A percentile compares a stretch with the other conserved stretches of the same genome.
Evolutionary conservation across 2,888 invertebrate species (phyloP).

Genomic region (Terebella lapidaria): DNA sequence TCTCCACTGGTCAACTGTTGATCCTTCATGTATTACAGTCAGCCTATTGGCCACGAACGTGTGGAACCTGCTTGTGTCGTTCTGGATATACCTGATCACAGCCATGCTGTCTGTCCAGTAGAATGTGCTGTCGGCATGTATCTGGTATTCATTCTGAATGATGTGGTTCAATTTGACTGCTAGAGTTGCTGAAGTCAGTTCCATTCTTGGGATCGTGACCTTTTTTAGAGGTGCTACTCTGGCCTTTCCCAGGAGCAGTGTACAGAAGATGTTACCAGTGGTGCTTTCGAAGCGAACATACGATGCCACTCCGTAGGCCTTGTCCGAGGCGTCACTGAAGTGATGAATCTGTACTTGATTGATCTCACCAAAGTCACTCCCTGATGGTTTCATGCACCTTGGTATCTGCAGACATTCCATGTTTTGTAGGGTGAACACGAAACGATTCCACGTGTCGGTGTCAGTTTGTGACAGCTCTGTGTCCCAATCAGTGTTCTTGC

Average conservation of each 20-base stretch:
- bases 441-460: background rate
- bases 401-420: background rate
- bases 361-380: background rate
- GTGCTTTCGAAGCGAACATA: background rate
- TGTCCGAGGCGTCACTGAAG: background rate
- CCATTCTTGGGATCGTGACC: background rate
- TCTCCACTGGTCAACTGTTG: background rate
- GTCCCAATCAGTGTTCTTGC: background rate
- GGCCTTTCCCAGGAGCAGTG: too few species aligned
- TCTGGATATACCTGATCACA: background rate
- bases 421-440: background rate
- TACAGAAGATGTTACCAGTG: background rate
- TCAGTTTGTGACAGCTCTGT: background rate
- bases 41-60: background rate
- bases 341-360: background rate
- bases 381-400: background rate
- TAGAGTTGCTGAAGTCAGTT: background rate
- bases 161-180: background rate
- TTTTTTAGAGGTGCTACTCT: too few species aligned
- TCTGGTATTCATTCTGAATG: background rate
- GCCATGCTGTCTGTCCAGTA: background rate
- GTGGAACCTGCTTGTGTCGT: background rate
- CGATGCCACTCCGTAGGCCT: background rate
- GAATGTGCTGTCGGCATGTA: background rate
- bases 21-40: background rate